These are phyloP conservation scores for Drosophila cracens DNA, from an alignment of 2,888 invertebrate species.

Conservation along the genomic window DNA sequence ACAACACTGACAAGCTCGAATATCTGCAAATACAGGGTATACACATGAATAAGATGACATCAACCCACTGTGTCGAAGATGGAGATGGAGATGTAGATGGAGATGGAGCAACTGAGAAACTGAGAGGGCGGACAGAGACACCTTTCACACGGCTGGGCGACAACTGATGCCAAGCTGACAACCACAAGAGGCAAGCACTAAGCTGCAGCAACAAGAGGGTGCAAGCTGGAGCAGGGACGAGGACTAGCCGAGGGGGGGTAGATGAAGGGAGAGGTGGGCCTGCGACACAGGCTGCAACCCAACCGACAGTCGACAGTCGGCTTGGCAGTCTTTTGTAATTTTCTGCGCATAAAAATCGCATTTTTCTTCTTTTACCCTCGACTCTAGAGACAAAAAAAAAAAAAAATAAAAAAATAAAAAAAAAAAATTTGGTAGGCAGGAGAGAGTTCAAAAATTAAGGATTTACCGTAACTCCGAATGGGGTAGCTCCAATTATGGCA, in stretches of 20 bases:
- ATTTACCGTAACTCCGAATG: conserved; percentile 17
- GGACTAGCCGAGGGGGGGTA: not conserved
- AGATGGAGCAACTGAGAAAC: not conserved
- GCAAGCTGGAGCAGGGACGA: not conserved
- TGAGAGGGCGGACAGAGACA: conserved; percentile 22
- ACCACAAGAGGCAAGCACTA: conserved; percentile 56
- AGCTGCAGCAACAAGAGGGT: conserved; percentile 17
- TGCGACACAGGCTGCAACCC: conserved; percentile 1
- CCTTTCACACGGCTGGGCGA: conserved; percentile 28
- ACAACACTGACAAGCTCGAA: not conserved
- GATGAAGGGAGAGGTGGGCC: not conserved
- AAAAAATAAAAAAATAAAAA: not conserved
- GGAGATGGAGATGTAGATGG: not conserved
- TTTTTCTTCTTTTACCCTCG: conserved; percentile 49
- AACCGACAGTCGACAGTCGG: conserved; percentile 9
- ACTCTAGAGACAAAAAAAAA: conserved; percentile 10
- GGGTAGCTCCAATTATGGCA: not conserved
- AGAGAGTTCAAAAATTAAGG: conserved; percentile 49
- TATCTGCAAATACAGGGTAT: not conserved
- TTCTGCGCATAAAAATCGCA: conserved; percentile 70
- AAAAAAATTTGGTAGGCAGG: not conserved
- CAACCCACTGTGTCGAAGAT: not conserved
- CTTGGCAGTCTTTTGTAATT: conserved; percentile 64
- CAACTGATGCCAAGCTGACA: conserved; percentile 51
- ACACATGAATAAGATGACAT: not conserved